Conservation (phyloP, 2,797 vertebrate genomes). For the Malurus leucopterus region DNA sequence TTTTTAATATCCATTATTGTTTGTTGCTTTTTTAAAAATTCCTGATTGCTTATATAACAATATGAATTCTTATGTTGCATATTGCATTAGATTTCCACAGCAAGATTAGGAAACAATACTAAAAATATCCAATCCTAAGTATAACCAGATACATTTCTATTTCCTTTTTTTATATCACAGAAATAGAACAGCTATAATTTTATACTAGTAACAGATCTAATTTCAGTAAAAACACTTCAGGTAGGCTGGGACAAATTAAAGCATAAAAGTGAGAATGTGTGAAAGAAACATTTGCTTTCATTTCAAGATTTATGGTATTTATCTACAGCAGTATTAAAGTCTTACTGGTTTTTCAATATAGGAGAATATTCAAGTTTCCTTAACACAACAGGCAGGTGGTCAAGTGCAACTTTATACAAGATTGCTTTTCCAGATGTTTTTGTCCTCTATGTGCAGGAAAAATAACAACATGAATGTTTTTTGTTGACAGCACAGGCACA, state of each 20-base stretch:
- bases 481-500: background rate
- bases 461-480: background rate
- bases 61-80: background rate
- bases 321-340: background rate
- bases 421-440: background rate
- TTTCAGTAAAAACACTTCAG: slow-evolving; percentile 40
- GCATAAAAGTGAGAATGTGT: slow-evolving; percentile 24
- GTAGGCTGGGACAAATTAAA: slow-evolving; percentile 45
- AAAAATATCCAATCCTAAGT: slow-evolving; percentile 24
- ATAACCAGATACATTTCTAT: slow-evolving; percentile 9
- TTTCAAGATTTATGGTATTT: slow-evolving; percentile 28
- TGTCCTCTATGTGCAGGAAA: background rate
- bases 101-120: slow-evolving; percentile 30
- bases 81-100: slow-evolving; percentile 10
- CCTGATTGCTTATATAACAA: background rate
- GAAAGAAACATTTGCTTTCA: slow-evolving; percentile 22
- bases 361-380: background rate
- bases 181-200: slow-evolving; percentile 45
- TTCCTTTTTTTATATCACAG: background rate
- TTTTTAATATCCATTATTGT: slow-evolving; percentile 30
- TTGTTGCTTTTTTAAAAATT: background rate
- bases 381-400: background rate
- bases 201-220: slow-evolving; percentile 37
- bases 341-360: background rate
- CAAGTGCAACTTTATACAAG: background rate